Conservation (phyloP, 2,888 invertebrate species). For the Zele albiditarsus region DNA sequence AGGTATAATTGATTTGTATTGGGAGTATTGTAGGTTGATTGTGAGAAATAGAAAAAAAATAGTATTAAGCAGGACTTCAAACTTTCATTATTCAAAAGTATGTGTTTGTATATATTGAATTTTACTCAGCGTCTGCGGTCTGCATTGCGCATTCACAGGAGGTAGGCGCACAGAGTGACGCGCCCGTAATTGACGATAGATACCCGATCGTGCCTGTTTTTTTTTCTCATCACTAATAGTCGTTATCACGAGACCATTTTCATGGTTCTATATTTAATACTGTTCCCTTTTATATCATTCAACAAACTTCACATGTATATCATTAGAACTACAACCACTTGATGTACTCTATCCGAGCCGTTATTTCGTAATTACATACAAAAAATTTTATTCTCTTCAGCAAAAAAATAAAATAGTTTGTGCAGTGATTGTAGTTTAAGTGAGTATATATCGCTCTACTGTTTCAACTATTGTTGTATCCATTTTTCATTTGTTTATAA, state of each 20-base stretch:
- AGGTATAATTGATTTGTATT: no score
- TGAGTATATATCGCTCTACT: not conserved
- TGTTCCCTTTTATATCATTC: not conserved
- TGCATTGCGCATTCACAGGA: slow-evolving; percentile 69
- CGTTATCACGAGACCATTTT: not conserved
- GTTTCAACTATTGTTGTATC: no score
- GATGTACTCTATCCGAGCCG: no score
- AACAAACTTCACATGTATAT: not conserved
- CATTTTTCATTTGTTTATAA: not conserved
- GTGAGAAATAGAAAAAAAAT: not conserved
- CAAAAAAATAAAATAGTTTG: not conserved
- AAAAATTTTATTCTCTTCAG: not conserved
- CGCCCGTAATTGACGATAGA: slow-evolving; percentile 53
- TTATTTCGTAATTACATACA: not conserved
- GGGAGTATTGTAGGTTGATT: no score
- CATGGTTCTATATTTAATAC: not conserved
- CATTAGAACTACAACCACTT: no score
- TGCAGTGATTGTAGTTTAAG: not conserved
- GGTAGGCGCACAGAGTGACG: slow-evolving; percentile 62
- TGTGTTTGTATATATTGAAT: slow-evolving; percentile 53
- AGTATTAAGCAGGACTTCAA: slow-evolving; percentile 57
- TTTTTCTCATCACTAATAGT: not conserved
- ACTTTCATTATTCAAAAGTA: slow-evolving; percentile 52
- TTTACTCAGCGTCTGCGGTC: slow-evolving; percentile 64
- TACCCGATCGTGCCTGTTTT: slow-evolving; percentile 42